A percentile compares a stretch with the other conserved stretches of the same genome.
Conservation (phyloP, 2,888 invertebrate species). For the Sisyra terminalis region DNA sequence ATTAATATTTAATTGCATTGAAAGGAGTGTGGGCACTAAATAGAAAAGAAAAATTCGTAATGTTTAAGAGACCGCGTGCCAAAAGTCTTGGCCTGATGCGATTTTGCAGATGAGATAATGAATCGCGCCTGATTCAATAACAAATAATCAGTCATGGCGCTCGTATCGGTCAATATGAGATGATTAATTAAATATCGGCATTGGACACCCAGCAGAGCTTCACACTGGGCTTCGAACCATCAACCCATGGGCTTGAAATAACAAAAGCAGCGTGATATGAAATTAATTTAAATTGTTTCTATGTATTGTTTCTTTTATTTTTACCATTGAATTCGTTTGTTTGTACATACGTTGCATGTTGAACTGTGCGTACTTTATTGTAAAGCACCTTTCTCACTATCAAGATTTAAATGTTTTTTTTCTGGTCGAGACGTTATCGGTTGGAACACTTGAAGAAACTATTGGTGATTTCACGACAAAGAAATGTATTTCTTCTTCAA, state of each 20-base stretch:
- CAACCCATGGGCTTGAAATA: slow-evolving; percentile 23
- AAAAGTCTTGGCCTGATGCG: neutral
- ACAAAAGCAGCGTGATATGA: slow-evolving; percentile 24
- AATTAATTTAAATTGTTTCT: slow-evolving; percentile 24
- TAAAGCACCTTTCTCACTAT: too few relatives aligned
- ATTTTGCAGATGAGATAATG: slow-evolving; percentile 1
- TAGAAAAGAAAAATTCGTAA: neutral
- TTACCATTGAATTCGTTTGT: slow-evolving; percentile 6
- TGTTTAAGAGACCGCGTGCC: neutral
- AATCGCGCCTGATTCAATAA: slow-evolving; percentile 1
- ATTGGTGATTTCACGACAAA: too few relatives aligned
- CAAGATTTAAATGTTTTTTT: neutral
- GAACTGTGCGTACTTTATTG: too few relatives aligned
- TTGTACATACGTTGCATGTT: neutral
- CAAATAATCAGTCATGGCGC: slow-evolving; percentile 1
- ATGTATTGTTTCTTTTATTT: slow-evolving; percentile 15
- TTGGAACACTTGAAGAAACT: too few relatives aligned
- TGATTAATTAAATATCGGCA: slow-evolving; percentile 24
- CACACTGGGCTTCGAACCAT: slow-evolving; percentile 19
- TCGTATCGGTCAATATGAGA: slow-evolving; percentile 11
- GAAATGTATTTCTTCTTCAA: too few relatives aligned
- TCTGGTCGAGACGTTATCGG: neutral
- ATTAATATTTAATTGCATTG: slow-evolving; percentile 1
- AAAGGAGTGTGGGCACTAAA: neutral
- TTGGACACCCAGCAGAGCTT: slow-evolving; percentile 16